phyloP scores from a whole-genome alignment of 1,140 invertebrate genomes.

The Pseudachorutes palmiensis region DNA sequence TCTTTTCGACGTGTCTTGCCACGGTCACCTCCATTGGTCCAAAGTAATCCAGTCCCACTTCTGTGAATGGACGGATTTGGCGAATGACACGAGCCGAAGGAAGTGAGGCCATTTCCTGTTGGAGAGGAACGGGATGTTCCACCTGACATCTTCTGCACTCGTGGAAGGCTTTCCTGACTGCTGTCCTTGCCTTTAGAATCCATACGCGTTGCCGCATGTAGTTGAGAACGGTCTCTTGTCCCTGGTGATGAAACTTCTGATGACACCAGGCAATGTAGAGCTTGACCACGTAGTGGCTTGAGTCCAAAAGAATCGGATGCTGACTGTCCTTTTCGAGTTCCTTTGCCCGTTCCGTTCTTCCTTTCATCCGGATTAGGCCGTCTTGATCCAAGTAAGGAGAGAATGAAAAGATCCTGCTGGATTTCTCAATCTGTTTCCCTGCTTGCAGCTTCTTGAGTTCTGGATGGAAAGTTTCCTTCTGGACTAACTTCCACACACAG shows the following conservation, averaged over 20 bases:
- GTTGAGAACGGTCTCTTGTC: slow-evolving; percentile 10
- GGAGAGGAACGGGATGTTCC: background rate
- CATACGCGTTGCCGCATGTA: slow-evolving; percentile 19
- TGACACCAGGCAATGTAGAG: slow-evolving; percentile 11
- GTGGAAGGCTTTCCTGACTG: background rate
- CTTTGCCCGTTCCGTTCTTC: background rate
- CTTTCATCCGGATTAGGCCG: background rate
- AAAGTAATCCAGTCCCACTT: slow-evolving; percentile 24
- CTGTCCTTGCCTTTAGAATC: slow-evolving; percentile 12
- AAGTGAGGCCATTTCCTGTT: slow-evolving; percentile 7
- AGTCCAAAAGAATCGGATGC: slow-evolving; percentile 13
- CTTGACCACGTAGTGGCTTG: background rate
- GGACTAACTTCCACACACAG: background rate
- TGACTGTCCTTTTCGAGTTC: background rate
- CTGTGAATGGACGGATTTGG: background rate
- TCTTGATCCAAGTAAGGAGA: background rate
- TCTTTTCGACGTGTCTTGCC: background rate
- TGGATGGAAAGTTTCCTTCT: background rate
- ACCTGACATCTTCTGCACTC: slow-evolving; percentile 17
- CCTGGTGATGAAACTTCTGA: slow-evolving; percentile 2
- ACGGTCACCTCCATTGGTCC: slow-evolving; percentile 15
- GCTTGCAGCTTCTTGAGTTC: background rate
- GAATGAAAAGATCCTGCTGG: background rate
- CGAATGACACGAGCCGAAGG: background rate
- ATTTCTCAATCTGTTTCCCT: background rate